Percentiles rank a stretch among this genome's conserved stretches.
Evolutionary conservation across 2,797 vertebrate species (phyloP).

Genomic region (Monodelphis domestica): DNA sequence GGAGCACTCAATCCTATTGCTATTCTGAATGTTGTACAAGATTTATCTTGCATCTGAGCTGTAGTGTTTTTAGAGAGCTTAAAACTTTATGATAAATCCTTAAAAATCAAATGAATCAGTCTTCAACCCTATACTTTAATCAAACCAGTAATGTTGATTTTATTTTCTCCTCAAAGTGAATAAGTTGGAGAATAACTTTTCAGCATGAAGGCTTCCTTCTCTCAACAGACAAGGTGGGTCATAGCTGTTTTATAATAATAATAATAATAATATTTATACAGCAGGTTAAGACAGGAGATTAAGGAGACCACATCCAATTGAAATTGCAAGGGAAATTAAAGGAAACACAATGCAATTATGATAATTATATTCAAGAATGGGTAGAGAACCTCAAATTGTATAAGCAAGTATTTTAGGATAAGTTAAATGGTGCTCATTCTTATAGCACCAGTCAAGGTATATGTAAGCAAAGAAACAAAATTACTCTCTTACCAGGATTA

Average conservation of each 20-base stretch:
- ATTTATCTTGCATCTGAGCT: not conserved
- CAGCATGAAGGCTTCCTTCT: not conserved
- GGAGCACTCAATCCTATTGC: constrained; percentile 23
- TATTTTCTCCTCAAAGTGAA: constrained; percentile 9
- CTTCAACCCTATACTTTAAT: constrained; percentile 17
- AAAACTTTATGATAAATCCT: constrained; percentile 28
- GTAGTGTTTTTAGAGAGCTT: constrained; percentile 20
- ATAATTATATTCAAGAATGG: constrained; percentile 15
- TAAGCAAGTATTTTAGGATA: constrained; percentile 32
- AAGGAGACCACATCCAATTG: constrained; percentile 26
- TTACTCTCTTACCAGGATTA: constrained; percentile 23
- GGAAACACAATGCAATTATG: constrained; percentile 29
- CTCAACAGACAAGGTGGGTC: constrained; percentile 1
- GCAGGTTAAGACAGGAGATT: constrained; percentile 52
- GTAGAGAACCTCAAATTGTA: constrained; percentile 5
- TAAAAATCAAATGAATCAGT: not conserved
- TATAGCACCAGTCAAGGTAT: not conserved
- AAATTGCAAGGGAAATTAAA: constrained; percentile 39
- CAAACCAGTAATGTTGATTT: constrained; percentile 34
- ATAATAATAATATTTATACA: constrained; percentile 5
- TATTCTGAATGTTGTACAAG: not conserved
- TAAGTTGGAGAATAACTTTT: constrained; percentile 29
- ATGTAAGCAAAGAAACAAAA: constrained; percentile 38
- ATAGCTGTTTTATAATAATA: constrained; percentile 30
- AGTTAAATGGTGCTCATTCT: not conserved